Percentiles rank a stretch among this genome's conserved stretches.
Conservation (phyloP, 2,113 vertebrate species). For the Willisornis vidua region DNA sequence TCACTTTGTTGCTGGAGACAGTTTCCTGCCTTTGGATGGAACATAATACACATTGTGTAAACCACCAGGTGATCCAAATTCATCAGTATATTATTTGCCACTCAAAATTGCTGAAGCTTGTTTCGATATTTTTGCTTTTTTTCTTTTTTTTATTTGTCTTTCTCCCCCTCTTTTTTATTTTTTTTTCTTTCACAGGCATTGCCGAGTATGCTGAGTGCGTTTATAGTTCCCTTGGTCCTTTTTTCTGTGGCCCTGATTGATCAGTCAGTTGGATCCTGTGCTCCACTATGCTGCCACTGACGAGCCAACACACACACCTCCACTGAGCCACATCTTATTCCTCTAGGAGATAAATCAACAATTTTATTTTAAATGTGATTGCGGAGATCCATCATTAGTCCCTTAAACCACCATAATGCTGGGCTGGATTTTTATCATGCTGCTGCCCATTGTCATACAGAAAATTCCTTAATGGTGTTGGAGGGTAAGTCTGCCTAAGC, state of each 20-base stretch:
- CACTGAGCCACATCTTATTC: background rate
- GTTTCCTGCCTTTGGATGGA: background rate
- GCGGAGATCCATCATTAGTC: background rate
- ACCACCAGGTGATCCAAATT: background rate
- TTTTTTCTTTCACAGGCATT: accelerated
- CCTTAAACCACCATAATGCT: background rate
- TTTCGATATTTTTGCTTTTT: accelerated
- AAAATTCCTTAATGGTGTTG: background rate
- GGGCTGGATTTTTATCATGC: background rate
- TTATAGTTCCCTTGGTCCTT: background rate
- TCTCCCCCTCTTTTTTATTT: too few species aligned
- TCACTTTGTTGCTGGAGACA: background rate
- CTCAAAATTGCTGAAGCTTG: background rate
- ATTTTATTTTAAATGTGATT: background rate
- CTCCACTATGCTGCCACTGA: accelerated
- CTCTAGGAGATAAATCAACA: background rate
- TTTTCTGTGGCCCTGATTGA: background rate
- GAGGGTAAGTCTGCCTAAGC: background rate
- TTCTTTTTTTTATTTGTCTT: accelerated
- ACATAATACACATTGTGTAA: background rate
- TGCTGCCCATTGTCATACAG: background rate
- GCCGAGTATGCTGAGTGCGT: background rate
- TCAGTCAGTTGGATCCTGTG: background rate
- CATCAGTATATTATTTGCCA: background rate
- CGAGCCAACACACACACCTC: background rate